Evolutionary conservation across 1,140 invertebrate species (phyloP).

Genomic region (Caenorhabditis brenneri): DNA sequence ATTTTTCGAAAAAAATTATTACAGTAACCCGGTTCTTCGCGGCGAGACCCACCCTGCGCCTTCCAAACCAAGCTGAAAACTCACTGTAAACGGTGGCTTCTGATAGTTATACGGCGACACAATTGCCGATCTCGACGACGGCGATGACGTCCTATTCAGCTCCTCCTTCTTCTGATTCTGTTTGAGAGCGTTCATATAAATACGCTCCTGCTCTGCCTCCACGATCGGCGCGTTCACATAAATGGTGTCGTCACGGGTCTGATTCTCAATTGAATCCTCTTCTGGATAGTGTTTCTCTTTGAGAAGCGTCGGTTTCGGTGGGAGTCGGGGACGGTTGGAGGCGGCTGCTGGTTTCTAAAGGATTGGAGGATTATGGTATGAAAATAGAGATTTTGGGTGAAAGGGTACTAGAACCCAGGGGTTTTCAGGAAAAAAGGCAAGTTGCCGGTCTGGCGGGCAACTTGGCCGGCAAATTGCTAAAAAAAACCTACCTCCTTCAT

Average conservation of each 20-base stretch:
- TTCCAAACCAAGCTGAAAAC: too few species aligned
- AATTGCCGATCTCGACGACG: not conserved
- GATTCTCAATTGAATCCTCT: not conserved
- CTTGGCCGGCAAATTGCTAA: too few species aligned
- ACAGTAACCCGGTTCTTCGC: too few species aligned
- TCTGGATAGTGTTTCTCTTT: not conserved
- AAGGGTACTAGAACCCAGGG: not conserved
- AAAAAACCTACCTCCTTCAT: not conserved
- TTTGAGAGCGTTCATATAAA: not conserved
- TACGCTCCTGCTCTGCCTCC: constrained; percentile 8
- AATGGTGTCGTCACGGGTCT: not conserved
- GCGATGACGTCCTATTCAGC: not conserved
- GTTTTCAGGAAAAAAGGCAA: not conserved
- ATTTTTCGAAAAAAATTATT: too few species aligned
- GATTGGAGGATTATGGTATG: too few species aligned
- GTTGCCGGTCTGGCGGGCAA: too few species aligned
- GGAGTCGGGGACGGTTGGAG: not conserved
- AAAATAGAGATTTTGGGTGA: too few species aligned
- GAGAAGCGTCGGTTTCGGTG: not conserved
- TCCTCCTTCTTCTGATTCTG: not conserved
- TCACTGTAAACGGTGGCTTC: not conserved
- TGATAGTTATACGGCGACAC: constrained; percentile 7
- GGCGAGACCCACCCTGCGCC: too few species aligned
- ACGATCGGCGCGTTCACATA: constrained; percentile 19
- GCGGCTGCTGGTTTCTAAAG: not conserved